Evolutionary conservation across 2,888 invertebrate genomes (phyloP), one percentile per base, ranked within the genome.

Genomic region (Zygogramma bicolorata): DNA sequence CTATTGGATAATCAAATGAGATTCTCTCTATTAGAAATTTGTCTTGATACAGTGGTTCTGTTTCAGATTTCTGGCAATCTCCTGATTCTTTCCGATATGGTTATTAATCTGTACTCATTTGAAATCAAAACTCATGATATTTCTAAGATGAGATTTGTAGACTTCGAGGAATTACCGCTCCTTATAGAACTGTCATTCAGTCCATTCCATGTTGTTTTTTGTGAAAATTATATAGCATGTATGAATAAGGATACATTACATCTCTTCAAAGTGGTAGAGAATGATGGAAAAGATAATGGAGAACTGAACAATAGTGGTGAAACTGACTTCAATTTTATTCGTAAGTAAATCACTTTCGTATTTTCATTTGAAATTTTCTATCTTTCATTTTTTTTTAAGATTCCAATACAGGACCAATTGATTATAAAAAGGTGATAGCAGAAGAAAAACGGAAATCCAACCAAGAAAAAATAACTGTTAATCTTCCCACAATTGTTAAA

Each of bases 181-280:
- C 89, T 90, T 57, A 86, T 94, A 1, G 91, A 91, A 77, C 86
- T 93, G 61, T 89, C 90, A 69, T 93, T 94, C 83, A 82, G 87
- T 18, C 92, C 93, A 3, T 84, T 87, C 1, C 88, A 90, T 68
- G 86, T 94, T 60, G 88, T 89, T 38, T 86, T 94, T 58, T 90
- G 91, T 34, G 94, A 94, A 82, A 93, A 94, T 85, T 91, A 92
- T 71, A 88, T 94, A 22, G 90, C 91, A 0, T 90, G 91, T 71
- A 88, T 91, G 84, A 91, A 91, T 77, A 87, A 88, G 65, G 89
- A 90, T 34, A 89, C 89, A 79, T 89, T 92, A 68, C 91, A 92
- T 77, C 89, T 93, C n/a, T 92, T 93, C 79, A 89, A 89, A 82
- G 87, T 91, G 59, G 81, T 77, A 49, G 77, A 76, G 40, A 75